Conservation (phyloP, 2,888 invertebrate species). For the Erebia ligea region DNA sequence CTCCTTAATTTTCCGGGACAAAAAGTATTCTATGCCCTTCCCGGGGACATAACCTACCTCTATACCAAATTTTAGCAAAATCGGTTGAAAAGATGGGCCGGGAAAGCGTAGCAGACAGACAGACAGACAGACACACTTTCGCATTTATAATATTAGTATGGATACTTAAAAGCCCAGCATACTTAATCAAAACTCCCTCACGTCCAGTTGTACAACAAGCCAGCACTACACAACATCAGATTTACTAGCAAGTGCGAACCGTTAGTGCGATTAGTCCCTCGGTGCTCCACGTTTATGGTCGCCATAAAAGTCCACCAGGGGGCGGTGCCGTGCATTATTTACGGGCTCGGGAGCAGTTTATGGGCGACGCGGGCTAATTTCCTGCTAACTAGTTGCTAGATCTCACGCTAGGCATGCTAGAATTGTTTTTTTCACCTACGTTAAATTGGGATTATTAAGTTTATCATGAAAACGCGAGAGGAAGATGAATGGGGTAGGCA, state of each 20-base stretch:
- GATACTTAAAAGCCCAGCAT: no score
- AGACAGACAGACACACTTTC: no score
- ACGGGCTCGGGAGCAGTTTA: constrained; percentile 34
- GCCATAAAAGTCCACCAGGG: constrained; percentile 37
- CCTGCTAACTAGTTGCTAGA: constrained; percentile 30
- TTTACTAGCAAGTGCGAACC: constrained; percentile 33
- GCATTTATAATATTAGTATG: no score
- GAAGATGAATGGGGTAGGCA: no score
- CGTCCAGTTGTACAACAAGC: constrained; percentile 11
- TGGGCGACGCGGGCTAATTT: constrained; percentile 31
- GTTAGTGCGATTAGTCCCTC: constrained; percentile 31
- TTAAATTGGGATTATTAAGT: no score
- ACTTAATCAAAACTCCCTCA: neutral
- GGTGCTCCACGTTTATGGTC: constrained; percentile 35
- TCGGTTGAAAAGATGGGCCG: no score
- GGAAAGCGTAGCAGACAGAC: no score
- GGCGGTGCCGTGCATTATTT: constrained; percentile 36
- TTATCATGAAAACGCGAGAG: no score
- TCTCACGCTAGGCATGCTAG: constrained; percentile 21
- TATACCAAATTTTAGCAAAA: no score
- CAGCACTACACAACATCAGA: constrained; percentile 29
- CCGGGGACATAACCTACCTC: no score
- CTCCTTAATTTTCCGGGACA: no score
- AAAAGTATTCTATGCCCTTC: no score
- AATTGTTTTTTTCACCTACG: neutral